Evolutionary conservation across 2,797 vertebrate genomes (phyloP).

Genomic region (Eulemur rubriventer): DNA sequence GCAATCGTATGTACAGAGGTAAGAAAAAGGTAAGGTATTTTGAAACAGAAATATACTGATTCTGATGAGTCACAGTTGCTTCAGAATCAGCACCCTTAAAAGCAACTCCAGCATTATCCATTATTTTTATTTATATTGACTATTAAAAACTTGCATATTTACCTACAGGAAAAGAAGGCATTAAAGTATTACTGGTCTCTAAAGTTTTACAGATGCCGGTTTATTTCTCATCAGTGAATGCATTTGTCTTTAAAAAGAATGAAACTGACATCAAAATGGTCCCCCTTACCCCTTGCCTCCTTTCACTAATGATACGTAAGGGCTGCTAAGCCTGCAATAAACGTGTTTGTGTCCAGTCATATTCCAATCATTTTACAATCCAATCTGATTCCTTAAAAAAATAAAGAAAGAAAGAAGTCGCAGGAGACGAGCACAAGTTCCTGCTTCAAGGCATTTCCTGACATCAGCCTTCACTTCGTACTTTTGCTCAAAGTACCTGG

Average conservation of each 20-base stretch:
- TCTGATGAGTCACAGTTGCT: background rate
- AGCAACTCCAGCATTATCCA: background rate
- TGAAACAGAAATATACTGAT: conserved; percentile 18
- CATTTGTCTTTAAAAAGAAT: conserved; percentile 75
- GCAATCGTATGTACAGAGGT: background rate
- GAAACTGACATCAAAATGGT: conserved; percentile 79
- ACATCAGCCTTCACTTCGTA: conserved; percentile 92
- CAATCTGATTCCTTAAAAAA: conserved; percentile 60
- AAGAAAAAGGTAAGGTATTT: background rate
- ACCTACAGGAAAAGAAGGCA: conserved; percentile 40
- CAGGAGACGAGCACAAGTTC: conserved; percentile 88
- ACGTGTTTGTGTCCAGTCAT: conserved; percentile 80
- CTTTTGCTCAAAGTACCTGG: conserved; percentile 87
- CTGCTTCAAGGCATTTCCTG: conserved; percentile 89
- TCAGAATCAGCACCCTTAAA: background rate
- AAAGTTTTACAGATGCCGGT: conserved; percentile 57
- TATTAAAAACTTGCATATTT: conserved; percentile 20
- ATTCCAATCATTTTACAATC: conserved; percentile 81
- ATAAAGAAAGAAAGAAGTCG: conserved; percentile 52
- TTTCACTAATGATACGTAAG: conserved; percentile 83
- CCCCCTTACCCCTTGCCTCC: conserved; percentile 71
- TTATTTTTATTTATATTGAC: conserved; percentile 29
- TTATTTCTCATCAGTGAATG: conserved; percentile 72
- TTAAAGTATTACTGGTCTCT: conserved; percentile 60
- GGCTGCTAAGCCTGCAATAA: conserved; percentile 83